phyloP scores from a whole-genome alignment of 1,140 invertebrate species.

The Trichogramma pretiosum region DNA sequence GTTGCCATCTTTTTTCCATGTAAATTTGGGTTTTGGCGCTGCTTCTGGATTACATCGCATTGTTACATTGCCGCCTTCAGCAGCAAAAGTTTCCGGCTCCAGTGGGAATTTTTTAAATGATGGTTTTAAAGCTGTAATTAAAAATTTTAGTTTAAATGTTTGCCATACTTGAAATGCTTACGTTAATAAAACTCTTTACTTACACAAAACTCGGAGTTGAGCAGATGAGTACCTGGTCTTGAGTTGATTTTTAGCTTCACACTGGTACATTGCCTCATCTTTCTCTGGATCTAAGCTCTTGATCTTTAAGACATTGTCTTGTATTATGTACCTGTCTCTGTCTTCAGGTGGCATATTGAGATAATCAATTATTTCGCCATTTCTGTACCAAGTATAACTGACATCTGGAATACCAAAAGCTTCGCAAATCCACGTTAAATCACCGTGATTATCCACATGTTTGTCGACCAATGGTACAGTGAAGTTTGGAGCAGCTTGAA shows the following conservation, averaged over 20 bases:
- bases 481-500: slow-evolving; percentile 88
- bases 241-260: slow-evolving; percentile 80
- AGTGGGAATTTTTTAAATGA: slow-evolving; percentile 85
- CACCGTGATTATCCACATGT: slow-evolving; percentile 76
- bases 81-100: slow-evolving; percentile 79
- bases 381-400: slow-evolving; percentile 85
- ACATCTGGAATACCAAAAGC: slow-evolving; percentile 92
- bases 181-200: slow-evolving; percentile 23
- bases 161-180: slow-evolving; percentile 1
- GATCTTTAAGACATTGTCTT: slow-evolving; percentile 83
- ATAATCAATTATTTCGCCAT: slow-evolving; percentile 64
- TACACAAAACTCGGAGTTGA: slow-evolving; percentile 76
- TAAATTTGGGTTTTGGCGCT: slow-evolving; percentile 78
- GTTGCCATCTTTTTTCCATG: slow-evolving; percentile 86
- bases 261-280: slow-evolving; percentile 95
- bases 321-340: slow-evolving; percentile 66
- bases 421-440: slow-evolving; percentile 89
- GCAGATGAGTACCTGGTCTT: slow-evolving; percentile 80
- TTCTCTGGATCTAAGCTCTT: slow-evolving; percentile 62
- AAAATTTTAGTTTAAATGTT: slow-evolving; percentile 13
- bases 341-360: slow-evolving; percentile 59
- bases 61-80: slow-evolving; percentile 84
- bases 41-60: slow-evolving; percentile 90
- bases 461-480: slow-evolving; percentile 82
- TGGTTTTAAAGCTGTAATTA: slow-evolving; percentile 65